Evolutionary conservation across 2,888 invertebrate species (phyloP), one percentile per base, ranked within the genome.

Genomic region (Polyommatus iphigenia): DNA sequence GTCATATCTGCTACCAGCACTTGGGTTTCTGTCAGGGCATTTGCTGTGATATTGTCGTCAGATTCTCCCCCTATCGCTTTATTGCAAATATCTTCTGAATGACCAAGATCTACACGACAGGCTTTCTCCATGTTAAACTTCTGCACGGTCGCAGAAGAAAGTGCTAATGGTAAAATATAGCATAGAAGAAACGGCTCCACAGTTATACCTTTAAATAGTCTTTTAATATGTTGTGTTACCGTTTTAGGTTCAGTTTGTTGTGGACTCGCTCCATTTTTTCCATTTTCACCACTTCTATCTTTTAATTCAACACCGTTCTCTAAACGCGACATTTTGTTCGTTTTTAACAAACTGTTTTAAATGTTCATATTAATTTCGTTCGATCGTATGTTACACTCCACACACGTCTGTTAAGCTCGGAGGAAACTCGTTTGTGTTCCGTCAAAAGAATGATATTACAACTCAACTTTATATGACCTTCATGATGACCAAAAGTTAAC

Each of bases 101-200:
- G 89, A 62, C 89, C 89, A 41, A 95, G 87, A 82, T 95, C 95
- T 0, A 91, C 91, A 46, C 93, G 91, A 82, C 95, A 95, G 20
- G 95, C 94, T 84, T 95, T 95, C 82, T 95, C 95, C 82, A 95
- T 88, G 81, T 95, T 95, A 1, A 95, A 85, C 81, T 94, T 93
- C 77, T 91, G 90, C 2, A 95, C 88, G 10, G 95, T 94, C 2
- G 95, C 85, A 36, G 95, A 95, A 0, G 97, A 96, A 80, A 96
- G 88, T 0, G 95, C 92, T 82, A 91, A 94, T 15, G 96, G 96
- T 85, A 96, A 89, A 36, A 96, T 91, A 83, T 96, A 96, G 81
- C 95, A 95, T 8, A 96, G 88, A 75, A 96, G 85, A 83, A 95
- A 95, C 0, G 96, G 96, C 86, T 96, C 96, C 2, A 96, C 96